These are phyloP conservation scores for Mimas tiliae DNA, from an alignment of 2,888 invertebrate species.

Conservation along the genomic window DNA sequence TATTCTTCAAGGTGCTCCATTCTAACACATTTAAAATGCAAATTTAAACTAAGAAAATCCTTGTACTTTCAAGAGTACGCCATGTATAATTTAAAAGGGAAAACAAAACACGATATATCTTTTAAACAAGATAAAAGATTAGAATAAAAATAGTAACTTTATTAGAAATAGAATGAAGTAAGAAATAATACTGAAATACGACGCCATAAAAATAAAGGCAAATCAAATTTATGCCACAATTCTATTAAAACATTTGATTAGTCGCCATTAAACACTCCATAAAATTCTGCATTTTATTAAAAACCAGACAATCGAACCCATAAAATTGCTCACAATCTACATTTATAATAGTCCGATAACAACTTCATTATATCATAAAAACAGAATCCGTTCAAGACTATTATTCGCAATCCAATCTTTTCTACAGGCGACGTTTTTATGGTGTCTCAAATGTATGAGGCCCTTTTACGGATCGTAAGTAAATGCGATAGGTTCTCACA, in stretches of 20 bases:
- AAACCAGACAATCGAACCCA: constrained; percentile 2
- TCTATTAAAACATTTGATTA: neutral
- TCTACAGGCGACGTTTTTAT: constrained; percentile 38
- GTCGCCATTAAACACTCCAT: constrained; percentile 5
- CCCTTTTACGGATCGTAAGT: constrained; percentile 52
- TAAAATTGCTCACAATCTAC: constrained; percentile 10
- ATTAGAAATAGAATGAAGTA: neutral
- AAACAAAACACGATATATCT: neutral
- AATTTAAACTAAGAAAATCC: constrained; percentile 19
- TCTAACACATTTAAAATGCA: constrained; percentile 16
- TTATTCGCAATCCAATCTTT: constrained; percentile 42
- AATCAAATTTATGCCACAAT: neutral
- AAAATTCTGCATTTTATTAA: neutral
- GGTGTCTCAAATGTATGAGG: constrained; percentile 33
- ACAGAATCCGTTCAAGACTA: constrained; percentile 31
- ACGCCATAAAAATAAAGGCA: neutral
- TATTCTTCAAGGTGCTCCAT: constrained; percentile 12
- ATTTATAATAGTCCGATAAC: constrained; percentile 15
- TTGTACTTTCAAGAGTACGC: constrained; percentile 1
- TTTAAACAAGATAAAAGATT: neutral
- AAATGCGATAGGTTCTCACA: constrained; percentile 48
- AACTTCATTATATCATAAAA: constrained; percentile 24
- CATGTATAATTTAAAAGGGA: constrained; percentile 4
- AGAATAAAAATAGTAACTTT: neutral
- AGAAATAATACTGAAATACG: neutral